A percentile compares a stretch with the other conserved stretches of the same genome.
These are phyloP conservation scores for Globia sparganii DNA, from an alignment of 2,888 invertebrate genomes.

Conservation along the genomic window DNA sequence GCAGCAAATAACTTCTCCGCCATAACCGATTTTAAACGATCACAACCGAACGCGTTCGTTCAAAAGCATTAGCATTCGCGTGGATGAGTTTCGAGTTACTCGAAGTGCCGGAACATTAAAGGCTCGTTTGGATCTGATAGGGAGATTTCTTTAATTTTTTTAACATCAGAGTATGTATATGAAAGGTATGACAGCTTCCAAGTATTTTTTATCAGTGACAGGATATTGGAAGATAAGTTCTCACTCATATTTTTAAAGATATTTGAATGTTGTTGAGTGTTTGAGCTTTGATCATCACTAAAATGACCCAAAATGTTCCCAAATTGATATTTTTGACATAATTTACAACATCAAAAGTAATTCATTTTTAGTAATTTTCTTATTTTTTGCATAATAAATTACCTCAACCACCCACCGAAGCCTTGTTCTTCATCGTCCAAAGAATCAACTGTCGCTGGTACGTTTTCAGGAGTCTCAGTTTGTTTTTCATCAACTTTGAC, in stretches of 20 bases:
- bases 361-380: background rate
- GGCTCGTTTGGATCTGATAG: constrained; percentile 56
- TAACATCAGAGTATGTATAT: constrained; percentile 36
- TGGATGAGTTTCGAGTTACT: constrained; percentile 58
- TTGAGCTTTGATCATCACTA: background rate
- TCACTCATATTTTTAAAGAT: background rate
- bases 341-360: background rate
- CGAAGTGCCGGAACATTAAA: constrained; percentile 60
- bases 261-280: background rate
- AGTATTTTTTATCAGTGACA: constrained; percentile 26
- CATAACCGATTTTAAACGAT: constrained; percentile 62
- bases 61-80: constrained; percentile 61
- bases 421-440: constrained; percentile 86
- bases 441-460: constrained; percentile 67
- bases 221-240: constrained; percentile 16
- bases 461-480: constrained; percentile 64
- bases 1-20: constrained; percentile 44
- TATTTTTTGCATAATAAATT: constrained; percentile 40
- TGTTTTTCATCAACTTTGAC: constrained; percentile 69
- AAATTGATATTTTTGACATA: background rate
- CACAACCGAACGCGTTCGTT: constrained; percentile 58
- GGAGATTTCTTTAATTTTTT: constrained; percentile 58
- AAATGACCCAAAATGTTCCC: background rate
- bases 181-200: constrained; percentile 24
- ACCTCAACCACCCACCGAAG: constrained; percentile 87